A percentile compares a stretch with the other conserved stretches of the same genome.
Conservation (phyloP, 2,888 invertebrate species). For the Girardia tigrina region DNA sequence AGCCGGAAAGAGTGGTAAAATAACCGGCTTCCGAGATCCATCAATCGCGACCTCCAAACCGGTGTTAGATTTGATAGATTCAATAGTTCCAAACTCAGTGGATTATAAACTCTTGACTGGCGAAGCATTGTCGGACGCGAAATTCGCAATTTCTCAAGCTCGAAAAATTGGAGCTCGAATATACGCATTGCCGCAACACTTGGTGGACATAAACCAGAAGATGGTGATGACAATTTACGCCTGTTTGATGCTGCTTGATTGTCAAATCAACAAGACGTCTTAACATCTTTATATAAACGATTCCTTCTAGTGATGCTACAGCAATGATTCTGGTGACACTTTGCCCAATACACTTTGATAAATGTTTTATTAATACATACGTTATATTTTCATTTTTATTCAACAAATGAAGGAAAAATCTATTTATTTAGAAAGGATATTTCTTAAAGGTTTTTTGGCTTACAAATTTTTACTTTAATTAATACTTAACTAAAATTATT, state of each 20-base stretch:
- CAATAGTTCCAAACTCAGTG: slow-evolving; percentile 63
- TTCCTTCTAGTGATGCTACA: no score
- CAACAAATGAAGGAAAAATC: no score
- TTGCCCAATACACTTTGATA: no score
- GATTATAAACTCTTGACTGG: slow-evolving; percentile 25
- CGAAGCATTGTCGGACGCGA: background rate
- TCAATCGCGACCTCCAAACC: slow-evolving; percentile 79
- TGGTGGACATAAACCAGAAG: slow-evolving; percentile 28
- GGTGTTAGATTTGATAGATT: slow-evolving; percentile 83
- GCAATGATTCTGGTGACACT: no score
- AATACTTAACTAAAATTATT: no score
- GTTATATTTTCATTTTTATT: no score
- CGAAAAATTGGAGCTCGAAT: slow-evolving; percentile 34
- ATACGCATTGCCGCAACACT: slow-evolving; percentile 34
- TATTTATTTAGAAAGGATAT: no score
- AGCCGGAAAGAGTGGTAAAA: slow-evolving; percentile 50
- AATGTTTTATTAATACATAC: no score
- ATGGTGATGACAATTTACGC: slow-evolving; percentile 36
- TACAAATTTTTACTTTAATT: no score
- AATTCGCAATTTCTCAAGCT: slow-evolving; percentile 30
- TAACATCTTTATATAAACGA: no score
- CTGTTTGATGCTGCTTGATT: slow-evolving; percentile 36
- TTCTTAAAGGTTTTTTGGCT: no score
- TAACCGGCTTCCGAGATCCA: slow-evolving; percentile 59
- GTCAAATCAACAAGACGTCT: background rate